These are phyloP conservation scores for Sparus aurata DNA, from an alignment of 2,797 vertebrate species.

Conservation along the genomic window DNA sequence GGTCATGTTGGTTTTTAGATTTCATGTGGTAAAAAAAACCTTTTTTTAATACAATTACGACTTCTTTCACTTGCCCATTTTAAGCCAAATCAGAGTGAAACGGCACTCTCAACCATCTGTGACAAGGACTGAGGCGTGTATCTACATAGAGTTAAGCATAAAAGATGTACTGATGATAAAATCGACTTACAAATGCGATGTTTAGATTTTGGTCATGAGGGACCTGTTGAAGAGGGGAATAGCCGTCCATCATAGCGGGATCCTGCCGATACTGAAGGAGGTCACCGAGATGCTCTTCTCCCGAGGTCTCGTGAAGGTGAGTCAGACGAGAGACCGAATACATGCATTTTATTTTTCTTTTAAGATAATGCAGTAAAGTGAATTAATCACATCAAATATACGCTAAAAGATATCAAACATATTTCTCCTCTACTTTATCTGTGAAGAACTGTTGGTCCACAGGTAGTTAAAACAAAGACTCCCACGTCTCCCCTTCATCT, in stretches of 20 bases:
- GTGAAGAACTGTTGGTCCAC: not conserved
- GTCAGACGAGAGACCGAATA: not conserved
- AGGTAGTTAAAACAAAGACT: not conserved
- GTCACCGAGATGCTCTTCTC: conserved; percentile 97
- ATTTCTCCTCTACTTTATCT: not conserved
- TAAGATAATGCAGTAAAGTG: not conserved
- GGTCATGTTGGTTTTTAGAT: too few species aligned
- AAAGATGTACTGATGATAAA: too few species aligned
- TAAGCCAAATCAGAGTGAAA: too few species aligned
- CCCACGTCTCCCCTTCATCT: not conserved
- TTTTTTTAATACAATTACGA: too few species aligned
- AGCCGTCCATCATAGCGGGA: conserved; percentile 94
- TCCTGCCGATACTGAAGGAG: conserved; percentile 96
- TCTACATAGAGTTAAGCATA: too few species aligned
- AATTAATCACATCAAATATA: not conserved
- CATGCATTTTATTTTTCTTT: not conserved
- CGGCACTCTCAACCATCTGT: too few species aligned
- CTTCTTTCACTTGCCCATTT: too few species aligned
- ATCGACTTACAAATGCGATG: not conserved
- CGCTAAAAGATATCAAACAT: not conserved
- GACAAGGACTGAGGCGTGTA: too few species aligned
- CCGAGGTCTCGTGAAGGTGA: conserved; percentile 93
- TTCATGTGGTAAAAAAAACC: not conserved
- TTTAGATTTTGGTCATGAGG: conserved; percentile 89
- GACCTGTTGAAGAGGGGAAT: conserved; percentile 92